Evolutionary conservation across 2,888 invertebrate genomes (phyloP), one percentile per base, ranked within the genome.

Genomic region (Cantharis rustica): DNA sequence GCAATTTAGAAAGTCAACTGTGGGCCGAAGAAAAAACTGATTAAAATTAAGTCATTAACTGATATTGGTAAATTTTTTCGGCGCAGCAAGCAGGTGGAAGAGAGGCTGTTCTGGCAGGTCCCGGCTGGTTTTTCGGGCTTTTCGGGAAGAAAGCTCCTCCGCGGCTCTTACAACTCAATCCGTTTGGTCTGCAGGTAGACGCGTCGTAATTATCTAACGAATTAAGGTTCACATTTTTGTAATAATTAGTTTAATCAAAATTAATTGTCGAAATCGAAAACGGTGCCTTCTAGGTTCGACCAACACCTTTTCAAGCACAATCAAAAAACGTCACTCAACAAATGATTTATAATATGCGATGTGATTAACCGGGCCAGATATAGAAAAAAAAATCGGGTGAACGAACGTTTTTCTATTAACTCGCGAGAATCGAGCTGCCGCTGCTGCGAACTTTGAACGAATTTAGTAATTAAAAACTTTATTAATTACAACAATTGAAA

Each of bases 311-410:
- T 73, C 73, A 69, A 76, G 68, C 74, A 79, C 68, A 79, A 79
- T 79, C 78, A 80, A 78, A 81, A 81, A 66, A 79, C 78, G 80
- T 81, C 81, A 80, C 80, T 81, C 80, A 80, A 72, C 80, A 75
- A 76, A 80, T 80, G 81, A 81, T 80, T 81, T 80, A 81, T 80
- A 75, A 75, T 76, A 72, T 73, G 78, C 72, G 69, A 80, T 72
- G 77, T 79, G 76, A 81, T 81, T 80, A 80, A 81, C 79, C 76
- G 80, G 78, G 79, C 79, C 80, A 78, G 80, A 76, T 79, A 76
- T 80, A 71, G 26, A 31, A 73, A 66, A 61, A 74, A 66, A 62
- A 74, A 68, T 68, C 72, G 68, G 76, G 72, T 73, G 77, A 77
- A 77, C 62, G 77, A 74, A 77, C 73, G 73, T 73, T 76, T 76